These are phyloP conservation scores for Haliaeetus leucogaster DNA, from an alignment of 2,113 vertebrate genomes.

Conservation along the genomic window DNA sequence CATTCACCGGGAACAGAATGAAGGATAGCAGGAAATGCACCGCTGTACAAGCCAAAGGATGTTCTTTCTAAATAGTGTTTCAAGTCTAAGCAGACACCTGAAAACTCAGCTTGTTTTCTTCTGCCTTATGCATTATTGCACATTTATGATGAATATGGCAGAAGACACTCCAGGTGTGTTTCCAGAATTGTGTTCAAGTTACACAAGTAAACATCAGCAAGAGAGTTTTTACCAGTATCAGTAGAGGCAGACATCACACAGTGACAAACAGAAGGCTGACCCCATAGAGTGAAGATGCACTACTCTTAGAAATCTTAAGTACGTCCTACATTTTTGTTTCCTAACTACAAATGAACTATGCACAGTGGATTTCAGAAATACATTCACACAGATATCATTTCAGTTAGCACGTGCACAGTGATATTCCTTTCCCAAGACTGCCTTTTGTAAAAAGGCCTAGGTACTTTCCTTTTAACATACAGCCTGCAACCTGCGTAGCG, in stretches of 20 bases:
- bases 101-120: not conserved
- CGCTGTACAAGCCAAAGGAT: not conserved
- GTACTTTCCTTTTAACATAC: not conserved
- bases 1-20: not conserved
- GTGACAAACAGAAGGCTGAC: not conserved
- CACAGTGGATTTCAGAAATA: conserved; percentile 8
- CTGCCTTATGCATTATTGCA: not conserved
- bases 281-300: not conserved
- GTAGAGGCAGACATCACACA: not conserved
- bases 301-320: not conserved
- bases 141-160: not conserved
- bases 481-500: accelerated
- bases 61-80: not conserved
- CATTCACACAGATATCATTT: not conserved
- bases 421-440: not conserved
- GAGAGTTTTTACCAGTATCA: not conserved
- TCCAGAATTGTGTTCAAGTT: not conserved
- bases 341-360: not conserved
- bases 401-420: not conserved
- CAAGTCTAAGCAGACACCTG: not conserved
- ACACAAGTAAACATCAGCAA: conserved; percentile 27
- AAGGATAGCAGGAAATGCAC: not conserved
- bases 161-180: not conserved
- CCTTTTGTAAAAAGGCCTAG: not conserved
- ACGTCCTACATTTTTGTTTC: not conserved